Base-by-base conservation (phyloP, 2,888 invertebrate genomes). In the Dasysyrphus tricinctus region DNA sequence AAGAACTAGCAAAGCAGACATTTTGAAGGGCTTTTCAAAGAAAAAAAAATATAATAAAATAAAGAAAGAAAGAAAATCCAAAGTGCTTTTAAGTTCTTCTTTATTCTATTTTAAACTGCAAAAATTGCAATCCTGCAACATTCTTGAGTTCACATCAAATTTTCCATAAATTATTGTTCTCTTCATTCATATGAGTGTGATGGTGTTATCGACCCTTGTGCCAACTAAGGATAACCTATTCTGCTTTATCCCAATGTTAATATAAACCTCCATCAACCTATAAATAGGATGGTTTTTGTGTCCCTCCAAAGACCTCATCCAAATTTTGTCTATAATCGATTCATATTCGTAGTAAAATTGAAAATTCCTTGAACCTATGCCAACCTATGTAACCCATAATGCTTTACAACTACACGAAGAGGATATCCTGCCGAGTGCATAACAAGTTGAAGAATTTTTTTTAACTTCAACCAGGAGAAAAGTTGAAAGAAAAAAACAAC, bases 291-390 rank as follows among this genome's bases (percentile, higher is more conserved):
- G 5, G 1, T 4, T 39, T 4, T 6, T n/a, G 44, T 42, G 14
- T 44, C 44, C 44, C 37, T 34, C 34, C 9, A 12, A 54, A 19
- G 39, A 54, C 72, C 61, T 16, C 39, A 65, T 37, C 57, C 56
- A 59, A 78, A 86, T 78, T 82, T 82, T 44, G 34, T 57, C 70
- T 78, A 65, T 86, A 86, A 86, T 86, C 86, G 86, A 86, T 86
- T 86, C 86, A 78, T 82, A 82, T 82, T 77, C 69, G n/a, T n/a
- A 79, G 75, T 67, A 72, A 86, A 86, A 86, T 81, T 75, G 72
- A 86, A 72, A 86, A 86, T 86, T 86, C 86, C 86, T 86, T 86
- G 86, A 86, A 86, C 73, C 82, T 47, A 73, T 74, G 86, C 86
- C 86, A 86, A 61, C 74, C 82, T 78, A 81, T 82, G 82, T 74